Evolutionary conservation across 2,888 invertebrate genomes (phyloP).

Genomic region (Oxytorus armatus): DNA sequence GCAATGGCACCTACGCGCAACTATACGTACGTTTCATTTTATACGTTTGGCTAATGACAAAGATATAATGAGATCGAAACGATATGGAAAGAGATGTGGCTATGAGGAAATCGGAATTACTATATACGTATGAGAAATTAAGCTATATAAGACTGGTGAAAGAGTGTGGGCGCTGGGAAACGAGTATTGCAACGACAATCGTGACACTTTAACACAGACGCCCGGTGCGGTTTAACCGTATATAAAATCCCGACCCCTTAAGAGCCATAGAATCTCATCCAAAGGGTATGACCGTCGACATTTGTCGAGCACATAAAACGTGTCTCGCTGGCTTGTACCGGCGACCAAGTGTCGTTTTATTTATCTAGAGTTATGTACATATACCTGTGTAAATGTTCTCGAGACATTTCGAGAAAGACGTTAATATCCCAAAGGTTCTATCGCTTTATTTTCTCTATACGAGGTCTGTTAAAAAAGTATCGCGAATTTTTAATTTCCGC

Average conservation of each 20-base stretch:
- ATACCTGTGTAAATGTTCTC: not conserved
- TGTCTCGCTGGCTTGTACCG: constrained; percentile 36
- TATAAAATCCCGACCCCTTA: constrained; percentile 22
- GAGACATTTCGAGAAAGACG: constrained; percentile 35
- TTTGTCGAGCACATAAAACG: constrained; percentile 63
- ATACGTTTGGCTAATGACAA: constrained; percentile 7
- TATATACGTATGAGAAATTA: constrained; percentile 4
- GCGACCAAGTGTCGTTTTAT: constrained; percentile 14
- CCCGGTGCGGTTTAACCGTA: constrained; percentile 40
- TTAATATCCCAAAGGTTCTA: constrained; percentile 9
- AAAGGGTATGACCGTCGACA: constrained; percentile 58
- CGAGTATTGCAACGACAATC: too few relatives aligned
- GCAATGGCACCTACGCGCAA: not conserved
- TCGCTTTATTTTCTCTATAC: constrained; percentile 2
- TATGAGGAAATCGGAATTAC: constrained; percentile 26
- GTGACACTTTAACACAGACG: constrained; percentile 31
- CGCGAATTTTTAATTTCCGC: too few relatives aligned
- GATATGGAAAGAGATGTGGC: constrained; percentile 12
- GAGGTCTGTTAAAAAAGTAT: too few relatives aligned
- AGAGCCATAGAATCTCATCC: constrained; percentile 36
- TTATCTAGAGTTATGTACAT: not conserved
- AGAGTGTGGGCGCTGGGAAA: constrained; percentile 21
- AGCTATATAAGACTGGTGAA: constrained; percentile 7
- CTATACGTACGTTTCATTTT: not conserved
- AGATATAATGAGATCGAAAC: constrained; percentile 11